These are phyloP conservation scores for Trichogramma dendrolimi DNA, from an alignment of 2,888 invertebrate species.

Conservation along the genomic window DNA sequence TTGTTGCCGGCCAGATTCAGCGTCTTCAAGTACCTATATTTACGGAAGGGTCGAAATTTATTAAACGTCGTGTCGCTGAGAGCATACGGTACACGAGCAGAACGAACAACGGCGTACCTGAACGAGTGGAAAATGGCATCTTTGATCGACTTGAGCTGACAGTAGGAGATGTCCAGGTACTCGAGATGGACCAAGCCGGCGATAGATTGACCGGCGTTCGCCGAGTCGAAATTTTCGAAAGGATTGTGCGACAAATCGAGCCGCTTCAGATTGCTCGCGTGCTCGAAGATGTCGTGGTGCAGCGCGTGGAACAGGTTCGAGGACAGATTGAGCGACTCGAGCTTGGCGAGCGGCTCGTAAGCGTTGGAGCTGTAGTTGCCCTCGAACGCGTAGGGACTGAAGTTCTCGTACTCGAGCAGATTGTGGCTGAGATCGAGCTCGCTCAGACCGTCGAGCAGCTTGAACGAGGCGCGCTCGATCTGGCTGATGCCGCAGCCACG, in stretches of 20 bases:
- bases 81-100: background rate
- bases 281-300: slow-evolving; percentile 72
- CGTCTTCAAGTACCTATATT: slow-evolving; percentile 55
- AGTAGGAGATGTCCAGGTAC: slow-evolving; percentile 70
- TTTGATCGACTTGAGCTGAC: slow-evolving; percentile 61
- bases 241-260: slow-evolving; percentile 74
- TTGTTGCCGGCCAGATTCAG: slow-evolving; percentile 68
- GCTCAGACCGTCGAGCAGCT: slow-evolving; percentile 60
- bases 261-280: slow-evolving; percentile 63
- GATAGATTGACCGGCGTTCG: slow-evolving; percentile 61
- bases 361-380: slow-evolving; percentile 56
- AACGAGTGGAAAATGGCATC: slow-evolving; percentile 67
- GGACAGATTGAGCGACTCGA: slow-evolving; percentile 63
- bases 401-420: slow-evolving; percentile 57
- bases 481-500: slow-evolving; percentile 61
- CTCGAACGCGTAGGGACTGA: slow-evolving; percentile 66
- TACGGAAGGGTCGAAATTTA: background rate
- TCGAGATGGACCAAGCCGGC: slow-evolving; percentile 62
- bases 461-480: slow-evolving; percentile 64
- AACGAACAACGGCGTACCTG: slow-evolving; percentile 32
- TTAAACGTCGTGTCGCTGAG: background rate
- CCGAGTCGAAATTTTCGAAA: slow-evolving; percentile 62
- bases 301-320: slow-evolving; percentile 69
- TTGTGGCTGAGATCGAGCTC: slow-evolving; percentile 70
- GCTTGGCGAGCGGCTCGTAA: slow-evolving; percentile 59